A percentile compares a stretch with the other conserved stretches of the same genome.
phyloP scores from a whole-genome alignment of 2,113 vertebrate genomes.

The Paracanthobrama guichenoti region DNA sequence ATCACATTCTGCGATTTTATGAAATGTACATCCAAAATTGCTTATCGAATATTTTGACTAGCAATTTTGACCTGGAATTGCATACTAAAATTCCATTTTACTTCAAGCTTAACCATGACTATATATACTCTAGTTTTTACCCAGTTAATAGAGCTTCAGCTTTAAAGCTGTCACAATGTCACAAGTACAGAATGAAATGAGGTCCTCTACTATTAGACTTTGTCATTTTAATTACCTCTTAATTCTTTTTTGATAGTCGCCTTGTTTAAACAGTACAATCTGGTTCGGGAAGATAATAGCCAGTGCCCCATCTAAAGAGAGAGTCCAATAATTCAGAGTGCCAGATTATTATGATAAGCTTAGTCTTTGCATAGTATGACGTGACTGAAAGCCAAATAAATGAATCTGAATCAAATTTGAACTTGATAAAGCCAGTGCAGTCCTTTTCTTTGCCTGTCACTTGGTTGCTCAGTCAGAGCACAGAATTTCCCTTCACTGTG shows the following conservation, averaged over 20 bases:
- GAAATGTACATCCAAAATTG: not conserved
- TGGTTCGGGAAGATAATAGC: conserved; percentile 15
- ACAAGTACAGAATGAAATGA: conserved; percentile 4
- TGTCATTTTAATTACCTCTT: conserved; percentile 44
- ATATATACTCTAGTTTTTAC: not conserved
- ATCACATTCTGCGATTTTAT: not conserved
- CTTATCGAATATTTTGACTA: not conserved
- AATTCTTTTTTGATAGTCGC: conserved; percentile 36
- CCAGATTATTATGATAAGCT: conserved; percentile 35
- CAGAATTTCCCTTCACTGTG: not conserved
- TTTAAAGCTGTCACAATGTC: conserved; percentile 24
- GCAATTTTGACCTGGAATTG: no score
- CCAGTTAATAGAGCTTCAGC: not conserved
- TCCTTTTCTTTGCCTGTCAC: not conserved
- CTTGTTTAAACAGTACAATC: conserved; percentile 28
- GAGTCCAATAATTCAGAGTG: conserved; percentile 37
- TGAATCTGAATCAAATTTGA: conserved; percentile 23
- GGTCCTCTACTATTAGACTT: conserved; percentile 17
- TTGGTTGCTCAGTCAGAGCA: conserved; percentile 2
- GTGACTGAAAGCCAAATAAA: conserved; percentile 9
- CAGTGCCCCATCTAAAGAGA: conserved; percentile 17
- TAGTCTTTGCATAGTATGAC: conserved; percentile 3
- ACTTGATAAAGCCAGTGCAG: not conserved
- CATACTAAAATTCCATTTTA: no score
- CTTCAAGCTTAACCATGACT: not conserved